Evolutionary conservation across 2,888 invertebrate species (phyloP), one percentile per base, ranked within the genome.

Genomic region (Tanytarsus gracilentus): DNA sequence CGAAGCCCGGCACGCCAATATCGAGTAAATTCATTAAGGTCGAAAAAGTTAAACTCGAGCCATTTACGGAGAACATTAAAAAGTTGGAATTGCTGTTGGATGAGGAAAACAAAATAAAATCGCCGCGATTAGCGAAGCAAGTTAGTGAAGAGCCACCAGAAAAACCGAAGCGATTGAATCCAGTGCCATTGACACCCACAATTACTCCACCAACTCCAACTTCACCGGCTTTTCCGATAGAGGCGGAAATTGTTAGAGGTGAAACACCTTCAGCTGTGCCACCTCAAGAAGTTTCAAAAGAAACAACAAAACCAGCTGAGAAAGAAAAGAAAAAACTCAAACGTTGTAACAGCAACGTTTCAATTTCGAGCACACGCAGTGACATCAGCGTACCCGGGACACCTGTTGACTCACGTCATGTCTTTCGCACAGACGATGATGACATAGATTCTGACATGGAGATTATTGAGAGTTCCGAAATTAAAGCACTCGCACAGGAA

Each of bases 321-420:
- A 50, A 4, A 49, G n/a, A n/a, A 25, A 25, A 27, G n/a, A 21
- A 44, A 4, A 2, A 8, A 18, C 8, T 44, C 2, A 44, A 14
- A 44, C 44, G 44, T 14, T 3, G 2, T 16, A 9, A 18, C 8
- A 14, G 44, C 14, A 44, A 21, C 14, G 6, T 18, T 18, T 44
- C 44, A 14, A 44, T 44, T 8, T 21, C 18, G 44, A 55, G 36
- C 21, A 26, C 18, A 1, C 9, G 14, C 8, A 52, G 52, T 29
- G 36, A 44, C 14, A 14, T 50, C 8, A 50, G 50, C n/a, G 48
- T 61, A n/a, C 62, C 62, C 4, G 63, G 62, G 7, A 62, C 62
- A 8, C 62, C 63, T n/a, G 61, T 61, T 8, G 51, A 53, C 29
- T 62, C 61, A 8, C 56, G 59, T 40, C 29, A 49, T 16, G 1